These are phyloP conservation scores for Hypomecis atomaria DNA, from an alignment of 2,888 invertebrate genomes.

Conservation along the genomic window DNA sequence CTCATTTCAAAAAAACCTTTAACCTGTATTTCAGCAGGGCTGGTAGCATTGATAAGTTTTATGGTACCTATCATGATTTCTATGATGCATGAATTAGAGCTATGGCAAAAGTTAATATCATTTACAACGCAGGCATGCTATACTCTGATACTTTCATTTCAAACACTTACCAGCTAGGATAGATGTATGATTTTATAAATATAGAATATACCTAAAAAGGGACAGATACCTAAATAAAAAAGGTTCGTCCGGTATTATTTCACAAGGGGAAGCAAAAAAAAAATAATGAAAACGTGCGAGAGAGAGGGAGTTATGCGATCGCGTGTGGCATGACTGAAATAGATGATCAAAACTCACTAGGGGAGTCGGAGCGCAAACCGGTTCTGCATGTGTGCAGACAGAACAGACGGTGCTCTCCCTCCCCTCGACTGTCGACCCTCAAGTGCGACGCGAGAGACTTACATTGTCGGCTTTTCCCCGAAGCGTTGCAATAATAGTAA, in stretches of 20 bases:
- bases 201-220: slow-evolving; percentile 59
- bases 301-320: slow-evolving; percentile 71
- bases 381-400: slow-evolving; percentile 82
- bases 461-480: slow-evolving; percentile 76
- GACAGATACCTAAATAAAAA: slow-evolving; percentile 75
- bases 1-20: not conserved
- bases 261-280: slow-evolving; percentile 79
- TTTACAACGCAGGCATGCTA: slow-evolving; percentile 56
- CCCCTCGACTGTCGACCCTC: slow-evolving; percentile 79
- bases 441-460: slow-evolving; percentile 72
- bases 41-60: not conserved
- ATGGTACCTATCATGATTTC: too few relatives aligned
- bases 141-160: slow-evolving; percentile 48
- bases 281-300: slow-evolving; percentile 80
- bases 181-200: slow-evolving; percentile 46
- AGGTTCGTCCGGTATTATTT: slow-evolving; percentile 76
- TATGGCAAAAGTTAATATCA: slow-evolving; percentile 18
- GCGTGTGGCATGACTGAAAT: slow-evolving; percentile 75
- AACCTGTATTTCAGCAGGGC: not conserved
- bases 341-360: slow-evolving; percentile 70
- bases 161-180: slow-evolving; percentile 61
- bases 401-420: slow-evolving; percentile 74
- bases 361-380: slow-evolving; percentile 80
- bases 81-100: too few relatives aligned
- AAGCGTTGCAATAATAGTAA: slow-evolving; percentile 78